Conservation (phyloP, 2,888 invertebrate species). For the Dromius quadrimaculatus region DNA sequence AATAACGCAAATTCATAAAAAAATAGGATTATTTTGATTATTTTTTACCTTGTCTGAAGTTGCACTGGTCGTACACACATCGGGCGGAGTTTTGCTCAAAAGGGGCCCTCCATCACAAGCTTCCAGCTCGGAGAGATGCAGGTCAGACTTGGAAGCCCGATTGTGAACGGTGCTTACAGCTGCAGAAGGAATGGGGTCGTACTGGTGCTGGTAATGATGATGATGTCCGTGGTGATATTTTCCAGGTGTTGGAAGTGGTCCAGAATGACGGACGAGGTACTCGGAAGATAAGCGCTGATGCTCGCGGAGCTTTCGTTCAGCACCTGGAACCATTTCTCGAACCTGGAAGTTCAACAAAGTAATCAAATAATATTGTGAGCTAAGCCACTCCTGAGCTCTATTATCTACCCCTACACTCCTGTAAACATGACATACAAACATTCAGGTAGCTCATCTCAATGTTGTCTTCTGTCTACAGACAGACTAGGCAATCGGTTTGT, state of each 20-base stretch:
- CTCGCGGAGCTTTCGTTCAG: slow-evolving; percentile 70
- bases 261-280: slow-evolving; percentile 65
- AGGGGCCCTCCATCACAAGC: slow-evolving; percentile 64
- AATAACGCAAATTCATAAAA: too few species aligned
- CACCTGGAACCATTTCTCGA: slow-evolving; percentile 73
- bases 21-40: too few species aligned
- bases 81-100: slow-evolving; percentile 67
- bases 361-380: too few species aligned
- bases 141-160: slow-evolving; percentile 48
- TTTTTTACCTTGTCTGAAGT: slow-evolving; percentile 33
- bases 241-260: slow-evolving; percentile 58
- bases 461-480: too few species aligned
- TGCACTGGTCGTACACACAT: slow-evolving; percentile 62
- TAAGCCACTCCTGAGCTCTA: too few species aligned
- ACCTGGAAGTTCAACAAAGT: too few species aligned
- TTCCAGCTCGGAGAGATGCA: slow-evolving; percentile 61
- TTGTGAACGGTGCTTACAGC: slow-evolving; percentile 53
- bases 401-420: too few species aligned
- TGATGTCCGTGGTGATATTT: slow-evolving; percentile 53
- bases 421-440: too few species aligned
- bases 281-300: slow-evolving; percentile 70
- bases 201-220: slow-evolving; percentile 54
- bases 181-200: slow-evolving; percentile 27
- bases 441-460: too few species aligned
- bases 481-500: too few species aligned